phyloP scores from a whole-genome alignment of 2,113 vertebrate species.

The Propithecus coquereli region DNA sequence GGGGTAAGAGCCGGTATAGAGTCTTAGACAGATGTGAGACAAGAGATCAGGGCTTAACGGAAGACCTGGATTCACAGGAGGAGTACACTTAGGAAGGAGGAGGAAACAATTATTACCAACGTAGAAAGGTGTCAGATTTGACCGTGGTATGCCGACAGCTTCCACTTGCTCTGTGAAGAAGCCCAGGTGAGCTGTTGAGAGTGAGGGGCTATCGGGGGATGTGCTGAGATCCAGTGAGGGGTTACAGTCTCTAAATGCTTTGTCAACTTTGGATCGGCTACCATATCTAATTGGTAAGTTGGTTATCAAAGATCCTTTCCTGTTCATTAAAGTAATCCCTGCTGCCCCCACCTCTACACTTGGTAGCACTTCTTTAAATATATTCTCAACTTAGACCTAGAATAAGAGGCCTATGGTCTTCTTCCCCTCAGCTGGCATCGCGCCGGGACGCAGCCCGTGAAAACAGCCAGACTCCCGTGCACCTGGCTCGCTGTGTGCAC shows the following conservation, averaged over 20 bases:
- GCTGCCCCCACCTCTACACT: neutral
- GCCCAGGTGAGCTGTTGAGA: neutral
- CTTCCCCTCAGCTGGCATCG: neutral
- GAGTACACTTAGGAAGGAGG: neutral
- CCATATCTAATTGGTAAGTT: neutral
- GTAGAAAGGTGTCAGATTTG: neutral
- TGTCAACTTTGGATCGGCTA: neutral
- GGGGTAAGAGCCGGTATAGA: neutral
- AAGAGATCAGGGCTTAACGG: neutral
- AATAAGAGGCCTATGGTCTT: neutral
- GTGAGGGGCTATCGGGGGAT: neutral
- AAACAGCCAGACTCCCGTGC: too few species aligned
- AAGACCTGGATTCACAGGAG: neutral
- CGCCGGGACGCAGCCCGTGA: neutral
- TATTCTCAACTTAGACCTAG: neutral
- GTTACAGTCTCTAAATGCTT: neutral
- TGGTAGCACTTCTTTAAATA: neutral
- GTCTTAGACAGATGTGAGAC: neutral
- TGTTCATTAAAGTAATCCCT: neutral
- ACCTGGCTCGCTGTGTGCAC: neutral
- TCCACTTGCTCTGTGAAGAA: neutral
- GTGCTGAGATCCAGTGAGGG: neutral
- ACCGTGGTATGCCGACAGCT: neutral
- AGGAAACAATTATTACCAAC: neutral
- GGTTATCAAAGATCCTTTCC: neutral